Percentiles rank a stretch among this genome's conserved stretches.
Conservation (phyloP, 2,797 vertebrate genomes). For the Siniperca obscura region DNA sequence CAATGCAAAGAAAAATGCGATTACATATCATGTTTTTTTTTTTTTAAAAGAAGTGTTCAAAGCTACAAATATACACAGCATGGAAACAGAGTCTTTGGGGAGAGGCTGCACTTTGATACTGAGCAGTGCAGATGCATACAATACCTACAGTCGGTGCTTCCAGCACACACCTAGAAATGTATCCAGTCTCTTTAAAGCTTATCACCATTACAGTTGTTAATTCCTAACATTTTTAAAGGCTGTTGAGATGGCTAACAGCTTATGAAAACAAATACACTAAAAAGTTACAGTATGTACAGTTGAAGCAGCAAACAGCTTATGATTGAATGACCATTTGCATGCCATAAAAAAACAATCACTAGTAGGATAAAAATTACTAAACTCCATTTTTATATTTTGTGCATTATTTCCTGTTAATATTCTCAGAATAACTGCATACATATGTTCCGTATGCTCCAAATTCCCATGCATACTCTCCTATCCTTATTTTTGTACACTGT, state of each 20-base stretch:
- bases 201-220: constrained; percentile 26
- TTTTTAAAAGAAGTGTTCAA: constrained; percentile 61
- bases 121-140: constrained; percentile 51
- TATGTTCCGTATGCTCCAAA: background rate
- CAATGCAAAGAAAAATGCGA: constrained; percentile 60
- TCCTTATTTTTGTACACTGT: background rate
- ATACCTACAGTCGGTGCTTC: constrained; percentile 35
- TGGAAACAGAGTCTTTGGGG: constrained; percentile 38
- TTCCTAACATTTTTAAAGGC: constrained; percentile 3
- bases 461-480: background rate
- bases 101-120: constrained; percentile 57
- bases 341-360: constrained; percentile 10
- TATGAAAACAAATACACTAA: background rate
- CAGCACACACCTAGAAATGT: constrained; percentile 24
- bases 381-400: background rate
- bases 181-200: constrained; percentile 37
- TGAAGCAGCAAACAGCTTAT: constrained; percentile 6
- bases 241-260: background rate
- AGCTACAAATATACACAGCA: constrained; percentile 55
- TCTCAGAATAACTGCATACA: background rate
- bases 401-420: background rate
- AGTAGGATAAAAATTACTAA: background rate
- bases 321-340: constrained; percentile 12
- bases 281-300: background rate
- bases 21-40: constrained; percentile 62